Percentiles rank a stretch among this genome's conserved stretches.
Conservation (phyloP, 64 coral and sea anemone species). For the Actinia tenebrosa region DNA sequence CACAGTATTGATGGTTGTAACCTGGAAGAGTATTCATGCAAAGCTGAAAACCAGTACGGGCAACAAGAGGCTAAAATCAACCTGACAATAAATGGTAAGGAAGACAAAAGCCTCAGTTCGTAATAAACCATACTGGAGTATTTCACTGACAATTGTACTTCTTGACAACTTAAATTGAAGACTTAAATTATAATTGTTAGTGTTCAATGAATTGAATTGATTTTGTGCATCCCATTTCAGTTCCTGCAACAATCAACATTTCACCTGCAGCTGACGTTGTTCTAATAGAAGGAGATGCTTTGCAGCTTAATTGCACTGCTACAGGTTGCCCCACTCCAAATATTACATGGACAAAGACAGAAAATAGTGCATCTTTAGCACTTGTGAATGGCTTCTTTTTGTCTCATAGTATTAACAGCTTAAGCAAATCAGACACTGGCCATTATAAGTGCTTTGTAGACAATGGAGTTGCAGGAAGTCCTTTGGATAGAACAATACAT, state of each 20-base stretch:
- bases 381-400: not conserved
- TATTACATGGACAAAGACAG: conserved; percentile 14
- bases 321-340: conserved; percentile 20
- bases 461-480: not conserved
- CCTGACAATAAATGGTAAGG: too few relatives aligned
- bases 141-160: too few relatives aligned
- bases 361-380: not conserved
- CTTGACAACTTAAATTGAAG: too few relatives aligned
- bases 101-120: too few relatives aligned
- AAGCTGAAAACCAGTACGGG: not conserved
- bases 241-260: not conserved
- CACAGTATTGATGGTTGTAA: not conserved
- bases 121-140: too few relatives aligned
- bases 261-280: not conserved
- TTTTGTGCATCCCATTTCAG: too few relatives aligned
- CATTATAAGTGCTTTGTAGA: not conserved
- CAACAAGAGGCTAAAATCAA: too few relatives aligned
- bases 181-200: too few relatives aligned
- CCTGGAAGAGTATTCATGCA: not conserved
- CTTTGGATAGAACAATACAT: not conserved
- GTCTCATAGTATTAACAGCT: not conserved
- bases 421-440: not conserved
- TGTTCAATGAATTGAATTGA: too few relatives aligned
- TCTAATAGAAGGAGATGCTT: not conserved
- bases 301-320: not conserved